Evolutionary conservation across 2,113 vertebrate genomes (phyloP).

Genomic region (Archilochus colubris): DNA sequence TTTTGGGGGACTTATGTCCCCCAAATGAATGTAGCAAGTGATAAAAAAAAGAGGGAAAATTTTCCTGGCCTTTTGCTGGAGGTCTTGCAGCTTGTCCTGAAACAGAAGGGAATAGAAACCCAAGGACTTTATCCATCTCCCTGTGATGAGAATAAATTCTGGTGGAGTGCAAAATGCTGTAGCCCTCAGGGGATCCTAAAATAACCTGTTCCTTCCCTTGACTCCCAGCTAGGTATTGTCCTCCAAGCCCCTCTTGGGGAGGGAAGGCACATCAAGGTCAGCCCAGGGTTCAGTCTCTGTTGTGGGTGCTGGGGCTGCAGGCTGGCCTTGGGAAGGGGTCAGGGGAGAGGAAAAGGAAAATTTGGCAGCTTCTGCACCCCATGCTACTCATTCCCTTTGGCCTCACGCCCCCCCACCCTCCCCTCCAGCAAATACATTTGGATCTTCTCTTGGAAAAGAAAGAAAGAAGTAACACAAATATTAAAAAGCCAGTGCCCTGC

Average conservation of each 20-base stretch:
- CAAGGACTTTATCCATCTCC: background rate
- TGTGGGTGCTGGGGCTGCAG: background rate
- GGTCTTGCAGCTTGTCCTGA: background rate
- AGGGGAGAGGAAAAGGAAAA: background rate
- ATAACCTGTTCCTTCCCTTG: background rate
- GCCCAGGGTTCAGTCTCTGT: background rate
- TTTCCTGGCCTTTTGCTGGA: background rate
- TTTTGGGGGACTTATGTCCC: no score
- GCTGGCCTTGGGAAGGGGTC: background rate
- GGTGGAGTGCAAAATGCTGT: constrained; percentile 27
- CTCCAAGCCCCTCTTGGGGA: accelerated
- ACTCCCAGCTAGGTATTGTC: background rate
- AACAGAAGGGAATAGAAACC: background rate
- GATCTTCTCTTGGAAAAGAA: background rate
- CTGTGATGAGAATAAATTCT: background rate
- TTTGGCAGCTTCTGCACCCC: background rate
- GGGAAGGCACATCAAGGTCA: background rate
- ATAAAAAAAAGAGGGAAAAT: background rate
- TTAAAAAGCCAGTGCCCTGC: accelerated
- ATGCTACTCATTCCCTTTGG: background rate
- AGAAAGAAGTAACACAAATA: background rate
- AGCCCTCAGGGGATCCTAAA: background rate
- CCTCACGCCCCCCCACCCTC: background rate
- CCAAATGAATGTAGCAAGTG: background rate
- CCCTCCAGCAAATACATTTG: background rate